Evolutionary conservation across 1,140 invertebrate species (phyloP), one percentile per base, ranked within the genome.

Genomic region (Acyrthosiphon pisum): DNA sequence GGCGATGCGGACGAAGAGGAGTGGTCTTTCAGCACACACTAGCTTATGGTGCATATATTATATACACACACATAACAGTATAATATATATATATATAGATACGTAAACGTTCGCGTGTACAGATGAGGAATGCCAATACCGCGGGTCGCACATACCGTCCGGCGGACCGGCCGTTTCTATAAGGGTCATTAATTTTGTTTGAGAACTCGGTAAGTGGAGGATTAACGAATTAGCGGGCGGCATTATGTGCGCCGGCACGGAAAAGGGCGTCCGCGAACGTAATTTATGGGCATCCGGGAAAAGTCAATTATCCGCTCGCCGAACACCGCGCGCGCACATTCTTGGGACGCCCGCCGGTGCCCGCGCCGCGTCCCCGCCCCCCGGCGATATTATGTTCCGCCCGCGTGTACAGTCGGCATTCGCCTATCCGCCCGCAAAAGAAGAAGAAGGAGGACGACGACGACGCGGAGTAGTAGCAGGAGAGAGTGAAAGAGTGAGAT

Each of bases 131-230:
- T 92, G 91, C 91, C 90, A 91, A 83, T 83, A 83, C 30, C 76
- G 90, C 41, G 53, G 84, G 44, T 44, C 11, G 44, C 87, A 18
- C 81, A 84, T 86, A 84, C 81, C 76, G 91, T 35, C 81, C 91
- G n/a, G 35, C 48, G 50, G 89, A 60, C 91, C 81, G 76, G 48
- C 50, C 91, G 91, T 93, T 86, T 93, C 91, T 86, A 84, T 86
- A 84, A 93, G 91, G 91, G 91, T 93, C 91, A 93, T 93, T 93
- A 93, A 93, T 86, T 93, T 86, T 93, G 91, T 93, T 93, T 86
- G 91, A 93, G 91, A 93, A 93, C 91, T 41, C 91, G 81, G 91
- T 93, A 93, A 93, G 91, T 93, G 91, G 91, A 93, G 91, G 91
- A 93, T 93, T 93, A 93, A 93, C 91, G 91, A 84, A 93, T 93